phyloP scores from a whole-genome alignment of 1,140 invertebrate genomes.

The Lasioglossum baleicum region DNA sequence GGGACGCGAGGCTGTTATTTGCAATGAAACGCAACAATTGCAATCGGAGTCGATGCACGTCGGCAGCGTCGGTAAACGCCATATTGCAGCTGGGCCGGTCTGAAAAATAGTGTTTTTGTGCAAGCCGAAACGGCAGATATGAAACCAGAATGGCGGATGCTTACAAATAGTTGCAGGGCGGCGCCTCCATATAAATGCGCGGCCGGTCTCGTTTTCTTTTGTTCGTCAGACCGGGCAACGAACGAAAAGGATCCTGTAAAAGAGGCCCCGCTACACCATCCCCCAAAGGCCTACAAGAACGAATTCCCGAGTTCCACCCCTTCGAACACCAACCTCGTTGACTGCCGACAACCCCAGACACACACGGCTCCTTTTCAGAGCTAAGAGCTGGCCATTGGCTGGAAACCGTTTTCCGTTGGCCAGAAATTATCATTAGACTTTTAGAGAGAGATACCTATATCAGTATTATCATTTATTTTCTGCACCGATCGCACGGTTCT shows the following conservation, averaged over 20 bases:
- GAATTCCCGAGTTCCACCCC: constrained; percentile 23
- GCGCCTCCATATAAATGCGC: constrained; percentile 63
- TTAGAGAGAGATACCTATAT: too few relatives aligned
- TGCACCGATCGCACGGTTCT: too few relatives aligned
- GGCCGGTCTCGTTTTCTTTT: constrained; percentile 64
- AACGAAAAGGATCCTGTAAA: constrained; percentile 65
- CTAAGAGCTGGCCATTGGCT: too few relatives aligned
- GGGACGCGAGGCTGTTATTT: constrained; percentile 69
- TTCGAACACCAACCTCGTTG: neutral
- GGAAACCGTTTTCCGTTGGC: too few relatives aligned
- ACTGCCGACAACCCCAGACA: too few relatives aligned
- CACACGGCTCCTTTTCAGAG: too few relatives aligned
- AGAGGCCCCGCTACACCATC: constrained; percentile 8
- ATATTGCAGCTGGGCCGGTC: constrained; percentile 66
- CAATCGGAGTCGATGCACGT: constrained; percentile 57
- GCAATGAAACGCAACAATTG: constrained; percentile 75
- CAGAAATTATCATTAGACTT: too few relatives aligned
- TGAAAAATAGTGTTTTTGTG: constrained; percentile 74
- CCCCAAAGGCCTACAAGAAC: constrained; percentile 13
- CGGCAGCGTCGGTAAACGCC: constrained; percentile 56
- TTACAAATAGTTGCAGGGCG: constrained; percentile 79
- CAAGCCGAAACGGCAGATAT: constrained; percentile 75
- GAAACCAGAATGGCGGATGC: constrained; percentile 79
- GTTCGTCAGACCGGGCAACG: constrained; percentile 61
- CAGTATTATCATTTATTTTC: too few relatives aligned